Base-by-base conservation (phyloP, 2,113 vertebrate genomes). In the Takifugu bimaculatus region DNA sequence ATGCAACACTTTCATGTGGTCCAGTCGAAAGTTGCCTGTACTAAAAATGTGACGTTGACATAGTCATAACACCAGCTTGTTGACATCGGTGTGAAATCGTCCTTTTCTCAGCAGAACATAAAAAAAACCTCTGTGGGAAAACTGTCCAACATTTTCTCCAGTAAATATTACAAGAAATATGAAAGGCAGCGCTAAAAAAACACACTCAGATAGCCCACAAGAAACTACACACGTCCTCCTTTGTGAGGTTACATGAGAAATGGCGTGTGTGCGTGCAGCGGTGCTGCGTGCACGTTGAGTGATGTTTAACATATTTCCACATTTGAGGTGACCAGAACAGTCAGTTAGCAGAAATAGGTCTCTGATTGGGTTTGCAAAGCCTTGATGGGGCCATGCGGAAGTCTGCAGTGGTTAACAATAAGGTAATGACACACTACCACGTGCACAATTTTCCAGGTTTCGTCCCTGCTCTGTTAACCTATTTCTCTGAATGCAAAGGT, bases 381-480 rank as follows among this genome's bases (percentile, higher is more conserved):
- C 32, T 47, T 68, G 61, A 63, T 47, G 50, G 68, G 67, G 67
- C 63, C 57, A 48, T 57, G 50, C 64, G 74, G 86, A 89, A 75
- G 71, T 80, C 67, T 73, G 55, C 29, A 60, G 83, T 39, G 85
- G 86, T 87, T 88, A 74, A 57, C 54, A 79, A 12, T 44, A 13
- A 49, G 69, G 63, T 61, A 53, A 25, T 51, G 51, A 82, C 59
- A 43, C 63, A 54, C 44, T 50, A 70, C 61, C 68, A 76, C 62
- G 39, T 80, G 74, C 70, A 68, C 65, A 57, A 80, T 85, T 83
- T 85, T 84, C 77, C 79, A 72, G 72, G 58, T 85, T 85, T 84
- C 81, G 72, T 78, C 74, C 44, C 62, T 61, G 86, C 68, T 84
- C 86, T 82, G 82, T 77, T 89, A 88, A 89, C 88, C 88, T 85